Percentiles rank a stretch among this genome's conserved stretches.
Conservation (phyloP, 2,888 invertebrate genomes). For the Coelopa pilipes region DNA sequence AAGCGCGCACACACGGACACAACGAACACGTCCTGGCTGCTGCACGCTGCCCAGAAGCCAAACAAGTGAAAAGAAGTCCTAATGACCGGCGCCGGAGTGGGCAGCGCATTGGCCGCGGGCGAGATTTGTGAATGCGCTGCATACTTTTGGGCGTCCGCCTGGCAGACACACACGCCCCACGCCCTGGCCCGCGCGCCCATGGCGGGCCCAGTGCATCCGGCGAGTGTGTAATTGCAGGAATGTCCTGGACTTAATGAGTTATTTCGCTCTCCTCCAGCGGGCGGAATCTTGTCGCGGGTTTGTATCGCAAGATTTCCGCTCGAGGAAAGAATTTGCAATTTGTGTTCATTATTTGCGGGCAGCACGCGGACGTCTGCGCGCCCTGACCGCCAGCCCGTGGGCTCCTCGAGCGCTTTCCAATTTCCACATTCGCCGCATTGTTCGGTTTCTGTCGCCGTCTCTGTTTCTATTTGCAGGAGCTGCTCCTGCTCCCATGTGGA, state of each 20-base stretch:
- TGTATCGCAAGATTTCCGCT: conserved; percentile 42
- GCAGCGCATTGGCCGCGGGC: conserved; percentile 60
- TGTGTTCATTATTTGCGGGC: conserved; percentile 46
- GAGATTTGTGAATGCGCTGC: conserved; percentile 65
- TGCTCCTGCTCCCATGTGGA: conserved; percentile 16
- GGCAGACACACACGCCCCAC: conserved; percentile 13
- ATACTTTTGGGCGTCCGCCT: conserved; percentile 54
- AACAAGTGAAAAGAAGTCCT: conserved; percentile 16
- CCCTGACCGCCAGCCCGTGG: conserved; percentile 35
- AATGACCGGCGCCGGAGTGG: conserved; percentile 14
- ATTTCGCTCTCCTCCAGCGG: conserved; percentile 45
- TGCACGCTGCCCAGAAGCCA: conserved; percentile 12
- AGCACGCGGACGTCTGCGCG: conserved; percentile 45
- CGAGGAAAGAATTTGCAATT: conserved; percentile 60
- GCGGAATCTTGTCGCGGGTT: conserved; percentile 39
- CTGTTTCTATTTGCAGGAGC: conserved; percentile 1
- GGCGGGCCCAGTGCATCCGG: conserved; percentile 25
- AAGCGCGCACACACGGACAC: too few relatives aligned
- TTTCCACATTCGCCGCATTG: conserved; percentile 33
- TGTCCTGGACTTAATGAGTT: conserved; percentile 63
- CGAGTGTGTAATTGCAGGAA: conserved; percentile 50
- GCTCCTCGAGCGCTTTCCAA: conserved; percentile 42
- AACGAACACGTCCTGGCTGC: background rate
- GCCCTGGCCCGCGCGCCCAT: too few relatives aligned
- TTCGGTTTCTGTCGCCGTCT: background rate